A percentile compares a stretch with the other conserved stretches of the same genome.
Conservation (phyloP, 1,140 invertebrate species). For the Linepithema humile region DNA sequence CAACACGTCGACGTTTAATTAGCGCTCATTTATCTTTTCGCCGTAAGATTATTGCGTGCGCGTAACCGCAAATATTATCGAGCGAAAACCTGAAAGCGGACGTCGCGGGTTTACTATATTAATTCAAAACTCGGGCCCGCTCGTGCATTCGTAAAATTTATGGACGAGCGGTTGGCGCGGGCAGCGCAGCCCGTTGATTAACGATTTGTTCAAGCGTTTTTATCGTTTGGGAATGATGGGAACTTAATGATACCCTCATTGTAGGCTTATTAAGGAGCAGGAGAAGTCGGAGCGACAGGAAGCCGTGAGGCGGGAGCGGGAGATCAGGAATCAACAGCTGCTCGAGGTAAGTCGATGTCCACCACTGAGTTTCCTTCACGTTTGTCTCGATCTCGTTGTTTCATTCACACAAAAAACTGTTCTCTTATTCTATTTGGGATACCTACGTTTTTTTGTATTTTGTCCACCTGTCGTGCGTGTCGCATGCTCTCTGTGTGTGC, state of each 20-base stretch:
- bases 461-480: slow-evolving; percentile 84
- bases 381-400: slow-evolving; percentile 81
- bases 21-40: not conserved
- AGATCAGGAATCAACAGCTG: slow-evolving; percentile 89
- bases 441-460: slow-evolving; percentile 81
- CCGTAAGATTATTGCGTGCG: slow-evolving; percentile 14
- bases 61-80: slow-evolving; percentile 3
- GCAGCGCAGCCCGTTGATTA: slow-evolving; percentile 1
- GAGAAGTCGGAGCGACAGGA: slow-evolving; percentile 92
- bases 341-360: slow-evolving; percentile 85
- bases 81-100: not conserved
- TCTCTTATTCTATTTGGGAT: slow-evolving; percentile 82
- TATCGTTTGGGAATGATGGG: not conserved
- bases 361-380: slow-evolving; percentile 59
- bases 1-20: slow-evolving; percentile 22
- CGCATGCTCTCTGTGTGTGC: slow-evolving; percentile 83
- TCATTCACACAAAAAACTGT: slow-evolving; percentile 80
- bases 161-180: not conserved
- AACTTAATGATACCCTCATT: slow-evolving; percentile 49
- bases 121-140: not conserved
- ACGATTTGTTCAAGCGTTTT: slow-evolving; percentile 43
- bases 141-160: slow-evolving; percentile 1
- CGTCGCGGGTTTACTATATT: not conserved
- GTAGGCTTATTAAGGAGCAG: slow-evolving; percentile 89
- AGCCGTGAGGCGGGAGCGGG: slow-evolving; percentile 90